A percentile compares a stretch with the other conserved stretches of the same genome.
Evolutionary conservation across 2,113 vertebrate species (phyloP).

Genomic region (Actenoides hombroni): DNA sequence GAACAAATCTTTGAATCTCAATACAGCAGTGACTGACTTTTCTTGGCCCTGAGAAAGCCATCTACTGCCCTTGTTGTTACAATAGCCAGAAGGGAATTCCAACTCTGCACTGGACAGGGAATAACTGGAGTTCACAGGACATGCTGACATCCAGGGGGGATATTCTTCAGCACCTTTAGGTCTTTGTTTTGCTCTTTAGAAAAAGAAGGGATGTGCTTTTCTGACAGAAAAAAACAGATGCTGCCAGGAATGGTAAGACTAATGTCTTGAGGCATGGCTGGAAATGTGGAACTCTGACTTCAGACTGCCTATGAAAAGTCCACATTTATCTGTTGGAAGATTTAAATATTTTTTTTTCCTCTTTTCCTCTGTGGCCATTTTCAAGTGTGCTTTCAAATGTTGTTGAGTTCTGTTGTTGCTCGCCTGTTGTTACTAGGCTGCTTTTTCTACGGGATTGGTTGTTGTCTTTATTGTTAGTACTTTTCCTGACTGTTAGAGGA

Average conservation of each 20-base stretch:
- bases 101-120: neutral
- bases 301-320: neutral
- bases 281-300: neutral
- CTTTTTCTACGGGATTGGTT: neutral
- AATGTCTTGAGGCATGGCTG: conserved; percentile 2
- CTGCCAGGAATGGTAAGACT: conserved; percentile 17
- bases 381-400: neutral
- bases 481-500: neutral
- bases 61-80: neutral
- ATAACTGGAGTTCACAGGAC: neutral
- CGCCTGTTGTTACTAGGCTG: neutral
- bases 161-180: neutral
- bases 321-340: neutral
- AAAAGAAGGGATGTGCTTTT: conserved; percentile 28
- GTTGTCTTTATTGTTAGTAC: neutral
- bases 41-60: neutral
- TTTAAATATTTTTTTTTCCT: neutral
- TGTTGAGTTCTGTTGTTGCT: neutral
- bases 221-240: neutral
- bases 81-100: neutral
- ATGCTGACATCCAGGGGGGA: neutral
- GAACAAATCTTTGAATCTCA: neutral
- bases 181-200: neutral
- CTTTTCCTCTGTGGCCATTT: neutral
- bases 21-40: neutral